These are phyloP conservation scores for Chironomus striatipennis DNA, from an alignment of 1,140 invertebrate genomes.

Conservation along the genomic window DNA sequence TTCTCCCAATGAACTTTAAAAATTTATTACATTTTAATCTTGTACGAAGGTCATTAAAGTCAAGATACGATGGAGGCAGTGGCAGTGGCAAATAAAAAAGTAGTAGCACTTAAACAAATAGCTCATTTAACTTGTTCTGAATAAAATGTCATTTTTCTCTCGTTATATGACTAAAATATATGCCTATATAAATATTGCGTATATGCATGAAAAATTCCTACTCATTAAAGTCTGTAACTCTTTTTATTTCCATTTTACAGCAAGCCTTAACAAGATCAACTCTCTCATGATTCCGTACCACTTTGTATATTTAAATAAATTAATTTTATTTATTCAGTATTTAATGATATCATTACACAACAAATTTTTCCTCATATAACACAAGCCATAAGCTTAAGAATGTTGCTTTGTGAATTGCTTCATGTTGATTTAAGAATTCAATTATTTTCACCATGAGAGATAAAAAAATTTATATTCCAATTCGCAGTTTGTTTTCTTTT, in stretches of 20 bases:
- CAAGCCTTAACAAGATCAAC: too few species aligned
- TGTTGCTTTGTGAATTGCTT: background rate
- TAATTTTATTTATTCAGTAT: constrained; percentile 15
- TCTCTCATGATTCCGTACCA: too few species aligned
- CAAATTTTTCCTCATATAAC: background rate
- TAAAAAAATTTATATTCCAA: background rate
- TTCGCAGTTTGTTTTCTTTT: background rate
- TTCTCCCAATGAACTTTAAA: too few species aligned
- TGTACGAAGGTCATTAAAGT: too few species aligned
- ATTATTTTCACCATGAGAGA: constrained; percentile 5
- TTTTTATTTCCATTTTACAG: background rate
- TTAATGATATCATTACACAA: constrained; percentile 2
- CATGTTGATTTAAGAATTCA: constrained; percentile 13
- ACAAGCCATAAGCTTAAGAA: background rate
- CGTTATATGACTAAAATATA: background rate
- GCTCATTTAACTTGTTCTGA: background rate
- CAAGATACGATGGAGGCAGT: too few species aligned
- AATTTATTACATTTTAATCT: too few species aligned
- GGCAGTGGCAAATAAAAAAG: too few species aligned
- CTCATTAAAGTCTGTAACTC: background rate
- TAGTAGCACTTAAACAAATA: too few species aligned
- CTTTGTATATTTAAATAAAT: background rate
- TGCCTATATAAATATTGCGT: background rate
- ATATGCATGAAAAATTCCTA: background rate
- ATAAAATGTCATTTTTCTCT: constrained; percentile 8